Conservation (phyloP, 2,113 vertebrate species). For the Pipa parva region DNA sequence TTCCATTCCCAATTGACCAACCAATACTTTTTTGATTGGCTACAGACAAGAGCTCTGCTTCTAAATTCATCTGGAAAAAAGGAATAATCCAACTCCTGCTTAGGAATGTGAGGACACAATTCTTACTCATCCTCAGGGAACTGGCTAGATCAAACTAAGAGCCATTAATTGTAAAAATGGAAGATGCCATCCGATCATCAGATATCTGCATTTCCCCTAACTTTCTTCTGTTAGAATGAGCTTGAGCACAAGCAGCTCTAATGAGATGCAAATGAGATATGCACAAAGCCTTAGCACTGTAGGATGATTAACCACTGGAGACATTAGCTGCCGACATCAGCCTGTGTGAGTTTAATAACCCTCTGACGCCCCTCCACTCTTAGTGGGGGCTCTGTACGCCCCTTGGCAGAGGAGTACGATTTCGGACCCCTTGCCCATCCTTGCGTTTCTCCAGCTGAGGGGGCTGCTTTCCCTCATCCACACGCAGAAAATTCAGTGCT, state of each 20-base stretch:
- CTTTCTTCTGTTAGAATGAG: constrained; percentile 16
- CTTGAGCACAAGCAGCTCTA: constrained; percentile 61
- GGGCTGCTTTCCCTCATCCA: constrained; percentile 51
- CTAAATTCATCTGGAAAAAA: background rate
- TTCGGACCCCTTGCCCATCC: constrained; percentile 63
- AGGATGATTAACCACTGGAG: constrained; percentile 97
- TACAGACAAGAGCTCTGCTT: background rate
- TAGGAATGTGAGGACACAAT: constrained; percentile 7
- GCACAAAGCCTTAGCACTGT: constrained; percentile 97
- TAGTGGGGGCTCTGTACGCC: constrained; percentile 63
- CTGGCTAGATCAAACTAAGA: background rate
- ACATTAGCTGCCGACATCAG: constrained; percentile 84
- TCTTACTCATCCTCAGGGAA: constrained; percentile 12
- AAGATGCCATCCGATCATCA: constrained; percentile 9
- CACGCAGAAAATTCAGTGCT: constrained; percentile 62
- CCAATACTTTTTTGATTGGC: background rate
- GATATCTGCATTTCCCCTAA: constrained; percentile 16
- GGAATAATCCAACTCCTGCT: constrained; percentile 6
- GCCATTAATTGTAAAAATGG: constrained; percentile 2
- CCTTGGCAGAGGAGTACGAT: constrained; percentile 61
- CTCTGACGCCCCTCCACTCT: constrained; percentile 66
- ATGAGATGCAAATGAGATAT: constrained; percentile 99
- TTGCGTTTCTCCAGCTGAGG: constrained; percentile 62
- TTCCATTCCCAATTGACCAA: constrained; percentile 3
- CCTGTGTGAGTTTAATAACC: constrained; percentile 66